These are phyloP conservation scores for Tachuris rubrigastra DNA, from an alignment of 2,113 vertebrate species.

Conservation along the genomic window DNA sequence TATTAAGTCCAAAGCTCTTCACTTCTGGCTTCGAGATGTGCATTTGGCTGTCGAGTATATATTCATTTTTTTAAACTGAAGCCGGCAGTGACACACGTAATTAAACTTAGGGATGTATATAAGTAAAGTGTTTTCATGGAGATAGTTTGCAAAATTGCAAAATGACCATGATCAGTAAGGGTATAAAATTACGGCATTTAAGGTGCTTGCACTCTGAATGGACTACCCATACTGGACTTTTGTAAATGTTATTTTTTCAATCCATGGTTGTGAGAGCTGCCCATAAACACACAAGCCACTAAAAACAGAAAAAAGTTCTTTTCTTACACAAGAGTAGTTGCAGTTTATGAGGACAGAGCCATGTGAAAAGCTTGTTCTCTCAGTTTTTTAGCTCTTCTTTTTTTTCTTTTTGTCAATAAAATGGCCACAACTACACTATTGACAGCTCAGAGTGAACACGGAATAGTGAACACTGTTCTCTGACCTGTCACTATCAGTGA, in stretches of 20 bases:
- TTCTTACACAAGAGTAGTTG: not conserved
- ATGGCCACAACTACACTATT: not conserved
- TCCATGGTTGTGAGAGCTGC: not conserved
- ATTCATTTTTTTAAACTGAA: not conserved
- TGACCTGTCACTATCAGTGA: not conserved
- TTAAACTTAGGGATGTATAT: not conserved
- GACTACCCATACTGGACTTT: not conserved
- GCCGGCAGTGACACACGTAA: not conserved
- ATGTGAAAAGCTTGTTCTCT: not conserved
- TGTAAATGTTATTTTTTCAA: not conserved
- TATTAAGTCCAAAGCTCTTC: not conserved
- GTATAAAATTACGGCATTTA: not conserved
- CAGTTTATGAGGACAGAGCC: not conserved
- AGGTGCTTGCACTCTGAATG: not conserved
- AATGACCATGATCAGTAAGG: not conserved
- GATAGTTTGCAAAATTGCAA: not conserved
- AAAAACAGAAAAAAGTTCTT: not conserved
- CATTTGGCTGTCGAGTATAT: not conserved
- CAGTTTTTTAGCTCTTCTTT: not conserved
- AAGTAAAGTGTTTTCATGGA: not conserved
- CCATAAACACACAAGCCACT: not conserved
- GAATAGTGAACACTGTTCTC: not conserved
- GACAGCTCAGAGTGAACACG: not conserved
- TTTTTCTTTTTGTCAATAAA: not conserved
- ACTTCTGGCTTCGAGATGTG: accelerated